Percentiles rank a stretch among this genome's conserved stretches.
Conservation (phyloP, 2,888 invertebrate species). For the Lottia gigantea region DNA sequence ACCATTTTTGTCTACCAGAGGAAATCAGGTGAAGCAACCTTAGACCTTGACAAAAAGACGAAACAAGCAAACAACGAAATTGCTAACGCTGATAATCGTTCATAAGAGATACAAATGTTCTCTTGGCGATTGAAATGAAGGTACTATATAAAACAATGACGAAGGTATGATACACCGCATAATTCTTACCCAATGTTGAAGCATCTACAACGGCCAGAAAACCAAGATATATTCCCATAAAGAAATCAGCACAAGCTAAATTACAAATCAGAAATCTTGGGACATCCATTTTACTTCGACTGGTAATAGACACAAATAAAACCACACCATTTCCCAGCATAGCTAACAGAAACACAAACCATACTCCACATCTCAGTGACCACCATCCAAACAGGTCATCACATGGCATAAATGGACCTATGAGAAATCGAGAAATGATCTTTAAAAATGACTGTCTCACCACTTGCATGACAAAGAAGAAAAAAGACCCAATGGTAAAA, state of each 20-base stretch:
- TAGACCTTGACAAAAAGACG: too few species aligned
- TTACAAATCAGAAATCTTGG: constrained; percentile 97
- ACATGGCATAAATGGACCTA: constrained; percentile 93
- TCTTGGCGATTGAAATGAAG: too few species aligned
- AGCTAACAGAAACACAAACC: constrained; percentile 95
- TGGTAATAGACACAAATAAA: constrained; percentile 90
- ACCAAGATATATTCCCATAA: constrained; percentile 95
- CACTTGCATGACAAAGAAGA: too few species aligned
- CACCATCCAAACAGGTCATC: constrained; percentile 98
- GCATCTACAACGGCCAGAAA: constrained; percentile 95
- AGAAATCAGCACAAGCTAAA: constrained; percentile 95
- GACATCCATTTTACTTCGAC: constrained; percentile 93
- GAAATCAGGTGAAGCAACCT: too few species aligned
- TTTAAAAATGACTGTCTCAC: too few species aligned
- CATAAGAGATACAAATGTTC: too few species aligned
- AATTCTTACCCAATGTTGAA: constrained; percentile 79
- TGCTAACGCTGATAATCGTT: too few species aligned
- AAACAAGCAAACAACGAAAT: too few species aligned
- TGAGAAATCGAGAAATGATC: too few species aligned
- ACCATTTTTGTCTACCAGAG: too few species aligned
- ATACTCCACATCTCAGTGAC: constrained; percentile 95
- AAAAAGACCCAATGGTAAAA: too few species aligned
- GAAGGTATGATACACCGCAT: not conserved
- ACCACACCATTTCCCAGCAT: constrained; percentile 96
- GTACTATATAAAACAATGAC: too few species aligned